A percentile compares a stretch with the other conserved stretches of the same genome.
These are phyloP conservation scores for Channa maculata DNA, from an alignment of 2,113 vertebrate genomes.

Conservation along the genomic window DNA sequence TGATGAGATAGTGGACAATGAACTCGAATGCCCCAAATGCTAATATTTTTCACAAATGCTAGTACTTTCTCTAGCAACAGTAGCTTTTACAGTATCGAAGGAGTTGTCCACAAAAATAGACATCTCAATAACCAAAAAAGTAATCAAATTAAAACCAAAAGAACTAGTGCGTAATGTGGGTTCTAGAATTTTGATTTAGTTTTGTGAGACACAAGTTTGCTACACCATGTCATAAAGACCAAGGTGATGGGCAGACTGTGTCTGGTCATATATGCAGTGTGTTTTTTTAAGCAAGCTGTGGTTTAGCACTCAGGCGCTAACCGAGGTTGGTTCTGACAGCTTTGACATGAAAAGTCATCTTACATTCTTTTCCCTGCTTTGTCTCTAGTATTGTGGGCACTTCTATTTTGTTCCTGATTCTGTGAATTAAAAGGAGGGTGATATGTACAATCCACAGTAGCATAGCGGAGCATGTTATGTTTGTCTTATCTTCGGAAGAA, in stretches of 20 bases:
- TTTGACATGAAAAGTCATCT: background rate
- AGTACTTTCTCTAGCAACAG: too few relatives aligned
- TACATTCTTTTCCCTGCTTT: background rate
- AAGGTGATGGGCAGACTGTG: background rate
- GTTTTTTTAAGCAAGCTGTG: background rate
- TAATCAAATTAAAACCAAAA: too few relatives aligned
- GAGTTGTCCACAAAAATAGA: too few relatives aligned
- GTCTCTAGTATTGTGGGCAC: background rate
- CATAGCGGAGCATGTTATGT: conserved; percentile 37
- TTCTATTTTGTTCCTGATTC: conserved; percentile 1
- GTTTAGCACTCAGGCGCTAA: background rate
- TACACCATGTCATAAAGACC: background rate
- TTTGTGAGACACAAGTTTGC: background rate
- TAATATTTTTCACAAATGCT: too few relatives aligned
- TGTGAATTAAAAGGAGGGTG: conserved; percentile 9
- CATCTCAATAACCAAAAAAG: too few relatives aligned
- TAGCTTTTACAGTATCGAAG: too few relatives aligned
- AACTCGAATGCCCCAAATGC: too few relatives aligned
- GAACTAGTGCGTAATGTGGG: too few relatives aligned
- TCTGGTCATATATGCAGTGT: background rate
- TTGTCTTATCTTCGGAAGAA: conserved; percentile 38
- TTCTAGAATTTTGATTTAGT: background rate
- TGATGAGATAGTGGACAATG: too few relatives aligned
- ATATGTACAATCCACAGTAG: conserved; percentile 29
- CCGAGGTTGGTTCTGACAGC: conserved; percentile 13